These are phyloP conservation scores for Ctenopoma multispine DNA, from an alignment of 2,797 vertebrate species.

Conservation along the genomic window DNA sequence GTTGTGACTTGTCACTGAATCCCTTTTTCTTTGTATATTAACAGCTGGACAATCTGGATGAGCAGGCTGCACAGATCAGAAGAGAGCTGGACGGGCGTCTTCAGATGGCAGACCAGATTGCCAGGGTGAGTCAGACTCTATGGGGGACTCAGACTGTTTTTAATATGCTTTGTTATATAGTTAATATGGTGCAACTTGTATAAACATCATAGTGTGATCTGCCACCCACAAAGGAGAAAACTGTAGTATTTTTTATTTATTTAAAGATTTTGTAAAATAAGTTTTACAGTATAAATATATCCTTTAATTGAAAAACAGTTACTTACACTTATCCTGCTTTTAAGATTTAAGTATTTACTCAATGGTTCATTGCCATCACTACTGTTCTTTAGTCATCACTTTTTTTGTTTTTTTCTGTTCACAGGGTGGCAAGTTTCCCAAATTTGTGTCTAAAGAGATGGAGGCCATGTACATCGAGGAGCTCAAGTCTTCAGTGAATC, in stretches of 20 bases:
- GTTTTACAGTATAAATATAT: not conserved
- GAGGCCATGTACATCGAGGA: slow-evolving; percentile 99
- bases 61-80: slow-evolving; percentile 98
- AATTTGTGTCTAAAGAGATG: slow-evolving; percentile 99
- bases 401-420: slow-evolving; percentile 43
- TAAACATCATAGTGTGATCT: slow-evolving; percentile 37
- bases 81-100: slow-evolving; percentile 97
- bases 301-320: not conserved
- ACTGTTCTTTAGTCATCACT: slow-evolving; percentile 7
- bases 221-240: slow-evolving; percentile 8
- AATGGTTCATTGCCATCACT: not conserved
- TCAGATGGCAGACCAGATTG: slow-evolving; percentile 99
- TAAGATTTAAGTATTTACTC: not conserved
- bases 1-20: slow-evolving; percentile 30
- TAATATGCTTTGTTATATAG: slow-evolving; percentile 63
- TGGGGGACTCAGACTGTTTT: slow-evolving; percentile 36
- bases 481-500: slow-evolving; percentile 96
- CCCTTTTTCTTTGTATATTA: slow-evolving; percentile 50
- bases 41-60: slow-evolving; percentile 98
- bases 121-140: slow-evolving; percentile 89
- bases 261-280: not conserved
- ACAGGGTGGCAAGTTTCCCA: slow-evolving; percentile 97
- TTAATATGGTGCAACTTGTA: slow-evolving; percentile 62
- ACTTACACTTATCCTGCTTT: not conserved
- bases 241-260: not conserved